Conservation (phyloP, 2,888 invertebrate species). For the Salpingus planirostris region DNA sequence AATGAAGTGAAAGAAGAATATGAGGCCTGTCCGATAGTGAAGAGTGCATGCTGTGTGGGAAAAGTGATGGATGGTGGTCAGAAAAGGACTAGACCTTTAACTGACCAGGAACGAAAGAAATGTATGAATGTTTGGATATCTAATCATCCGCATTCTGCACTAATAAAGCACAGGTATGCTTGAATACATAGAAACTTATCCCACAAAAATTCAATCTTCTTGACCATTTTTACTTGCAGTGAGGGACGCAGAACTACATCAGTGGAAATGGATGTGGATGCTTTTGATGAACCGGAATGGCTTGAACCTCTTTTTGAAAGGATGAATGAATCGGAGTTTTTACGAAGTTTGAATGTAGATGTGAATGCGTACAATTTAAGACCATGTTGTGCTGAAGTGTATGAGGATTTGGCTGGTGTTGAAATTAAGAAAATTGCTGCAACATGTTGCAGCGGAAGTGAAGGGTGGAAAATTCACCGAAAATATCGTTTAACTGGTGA, state of each 20-base stretch:
- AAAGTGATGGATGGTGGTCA: no score
- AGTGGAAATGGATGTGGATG: neutral
- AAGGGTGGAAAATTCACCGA: slow-evolving; percentile 6
- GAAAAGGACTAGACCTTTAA: neutral
- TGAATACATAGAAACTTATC: no score
- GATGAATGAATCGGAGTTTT: neutral
- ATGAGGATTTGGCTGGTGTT: neutral
- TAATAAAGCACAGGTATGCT: neutral
- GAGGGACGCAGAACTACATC: neutral
- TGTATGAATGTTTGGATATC: neutral
- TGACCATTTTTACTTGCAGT: neutral
- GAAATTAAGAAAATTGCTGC: neutral
- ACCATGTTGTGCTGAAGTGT: neutral
- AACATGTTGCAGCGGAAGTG: neutral
- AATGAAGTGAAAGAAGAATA: neutral
- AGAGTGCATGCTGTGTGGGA: neutral
- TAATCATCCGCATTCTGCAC: neutral
- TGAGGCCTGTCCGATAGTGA: neutral
- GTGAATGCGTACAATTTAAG: neutral
- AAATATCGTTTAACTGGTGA: slow-evolving; percentile 2
- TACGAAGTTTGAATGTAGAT: neutral
- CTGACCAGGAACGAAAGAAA: neutral
- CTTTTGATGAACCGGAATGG: neutral
- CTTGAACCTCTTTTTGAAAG: neutral
- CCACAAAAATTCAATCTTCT: neutral